Evolutionary conservation across 1,140 invertebrate genomes (phyloP), one percentile per base, ranked within the genome.

Genomic region (Palaemon carinicauda): DNA sequence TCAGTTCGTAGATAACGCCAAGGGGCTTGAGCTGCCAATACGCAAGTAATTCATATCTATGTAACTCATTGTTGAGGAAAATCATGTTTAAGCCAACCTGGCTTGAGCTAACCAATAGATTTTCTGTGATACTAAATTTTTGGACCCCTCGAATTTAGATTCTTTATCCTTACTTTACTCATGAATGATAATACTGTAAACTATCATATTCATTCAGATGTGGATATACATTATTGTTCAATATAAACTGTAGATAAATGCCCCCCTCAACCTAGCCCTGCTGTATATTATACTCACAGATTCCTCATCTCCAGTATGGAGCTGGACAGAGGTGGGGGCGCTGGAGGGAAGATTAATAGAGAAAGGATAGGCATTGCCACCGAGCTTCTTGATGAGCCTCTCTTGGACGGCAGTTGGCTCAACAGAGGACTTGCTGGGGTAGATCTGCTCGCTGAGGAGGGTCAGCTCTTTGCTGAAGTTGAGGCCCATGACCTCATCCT

Each of bases 401-500:
- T 91, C 89, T 73, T 90, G 95, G 54, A 96, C 91, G 89, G 94
- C 95, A 3, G 94, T 93, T 85, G 94, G 91, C 15, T 91, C 90
- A 77, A 93, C 92, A 89, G 95, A 94, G 81, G 94, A 93, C 0
- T 92, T 91, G 19, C 33, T 24, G 50, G 2, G 96, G 96, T 27
- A 96, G 94, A 97, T 94, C 91, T 97, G 96, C 77, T 95, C 95
- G 17, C 93, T 93, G 1, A 93, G 93, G 17, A 98, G 91, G 3
- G 96, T 93, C 91, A 97, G 93, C 91, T 97, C 96, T 92, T 97
- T 97, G 87, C 96, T 96, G 93, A 98, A 98, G 92, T 97, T 97
- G 88, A 97, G 94, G 53, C 96, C 96, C 96, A 98, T 97, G 88
- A 97, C 96, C 92, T 98, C 96, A 92, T 97, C 96, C 91, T 97